These are phyloP conservation scores for Marmota monax DNA, from an alignment of 2,113 vertebrate species.

Conservation along the genomic window DNA sequence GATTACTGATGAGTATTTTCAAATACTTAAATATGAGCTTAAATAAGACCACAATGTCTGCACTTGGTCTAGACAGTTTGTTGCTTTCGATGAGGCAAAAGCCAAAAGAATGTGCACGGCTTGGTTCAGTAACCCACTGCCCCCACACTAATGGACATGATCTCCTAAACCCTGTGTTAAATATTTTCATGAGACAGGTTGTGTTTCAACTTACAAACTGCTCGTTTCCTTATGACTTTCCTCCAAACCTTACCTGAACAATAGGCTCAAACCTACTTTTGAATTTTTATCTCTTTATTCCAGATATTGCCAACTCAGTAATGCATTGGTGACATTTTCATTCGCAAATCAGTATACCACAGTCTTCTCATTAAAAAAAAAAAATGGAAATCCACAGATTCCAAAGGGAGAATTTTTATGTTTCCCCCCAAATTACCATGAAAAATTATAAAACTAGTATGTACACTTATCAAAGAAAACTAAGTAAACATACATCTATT, in stretches of 20 bases:
- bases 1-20: slow-evolving; percentile 9
- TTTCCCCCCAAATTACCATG: not conserved
- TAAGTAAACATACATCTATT: not conserved
- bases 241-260: not conserved
- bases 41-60: not conserved
- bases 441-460: slow-evolving; percentile 19
- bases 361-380: slow-evolving; percentile 59
- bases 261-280: not conserved
- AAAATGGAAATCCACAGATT: slow-evolving; percentile 51
- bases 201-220: not conserved
- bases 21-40: slow-evolving; percentile 68
- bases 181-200: not conserved
- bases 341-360: slow-evolving; percentile 17
- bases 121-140: not conserved
- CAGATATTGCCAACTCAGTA: not conserved
- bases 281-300: slow-evolving; percentile 55
- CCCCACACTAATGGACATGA: not conserved
- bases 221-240: not conserved
- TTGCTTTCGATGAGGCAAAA: not conserved
- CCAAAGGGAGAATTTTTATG: not conserved
- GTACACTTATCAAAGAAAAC: not conserved
- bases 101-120: not conserved
- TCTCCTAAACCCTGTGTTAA: not conserved
- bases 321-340: not conserved
- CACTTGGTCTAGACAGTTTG: not conserved